Evolutionary conservation across 1,140 invertebrate genomes (phyloP).

Genomic region (Planococcus citri): DNA sequence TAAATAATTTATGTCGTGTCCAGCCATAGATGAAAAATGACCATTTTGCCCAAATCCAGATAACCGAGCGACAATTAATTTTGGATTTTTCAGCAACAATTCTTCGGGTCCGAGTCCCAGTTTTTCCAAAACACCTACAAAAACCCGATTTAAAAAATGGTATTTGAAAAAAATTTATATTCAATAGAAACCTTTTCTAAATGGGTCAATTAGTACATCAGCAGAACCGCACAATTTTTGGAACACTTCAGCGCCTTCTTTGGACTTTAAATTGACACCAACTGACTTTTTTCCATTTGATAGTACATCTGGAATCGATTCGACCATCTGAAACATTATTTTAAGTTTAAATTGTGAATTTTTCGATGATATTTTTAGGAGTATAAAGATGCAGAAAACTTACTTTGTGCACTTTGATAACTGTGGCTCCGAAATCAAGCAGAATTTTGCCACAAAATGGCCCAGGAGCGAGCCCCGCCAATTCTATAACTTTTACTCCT

Average conservation of each 20-base stretch:
- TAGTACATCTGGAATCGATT: not conserved
- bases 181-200: conserved; percentile 48
- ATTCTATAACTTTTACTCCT: conserved; percentile 83
- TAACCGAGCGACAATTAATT: conserved; percentile 82
- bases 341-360: too few species aligned
- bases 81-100: conserved; percentile 61
- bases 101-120: conserved; percentile 69
- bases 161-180: too few species aligned
- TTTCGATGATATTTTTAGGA: too few species aligned
- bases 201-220: conserved; percentile 92
- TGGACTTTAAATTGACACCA: conserved; percentile 66
- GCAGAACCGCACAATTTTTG: conserved; percentile 52
- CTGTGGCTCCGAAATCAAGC: conserved; percentile 86
- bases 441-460: conserved; percentile 94
- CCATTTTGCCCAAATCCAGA: conserved; percentile 87
- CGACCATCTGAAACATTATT: not conserved
- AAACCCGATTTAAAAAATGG: too few species aligned
- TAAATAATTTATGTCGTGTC: conserved; percentile 98
- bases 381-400: too few species aligned
- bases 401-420: conserved; percentile 83
- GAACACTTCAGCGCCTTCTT: conserved; percentile 54
- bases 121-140: conserved; percentile 82
- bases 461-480: conserved; percentile 87
- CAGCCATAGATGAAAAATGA: conserved; percentile 58
- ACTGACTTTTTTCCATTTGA: conserved; percentile 74